phyloP scores from a whole-genome alignment of 1,140 invertebrate species.

The Caenorhabditis remanei region DNA sequence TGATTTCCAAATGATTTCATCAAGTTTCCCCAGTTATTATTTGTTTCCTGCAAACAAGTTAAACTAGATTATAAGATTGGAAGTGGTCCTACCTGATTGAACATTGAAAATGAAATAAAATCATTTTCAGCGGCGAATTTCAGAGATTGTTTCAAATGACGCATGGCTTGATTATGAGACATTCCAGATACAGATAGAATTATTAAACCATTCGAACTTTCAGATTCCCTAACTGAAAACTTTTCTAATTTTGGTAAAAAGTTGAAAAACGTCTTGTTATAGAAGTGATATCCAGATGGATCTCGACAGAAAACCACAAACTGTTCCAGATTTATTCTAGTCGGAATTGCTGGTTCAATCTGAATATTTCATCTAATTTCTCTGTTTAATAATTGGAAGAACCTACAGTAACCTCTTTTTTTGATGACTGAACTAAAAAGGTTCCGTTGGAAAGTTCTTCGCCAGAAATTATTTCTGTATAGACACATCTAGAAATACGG shows the following conservation, averaged over 20 bases:
- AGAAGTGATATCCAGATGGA: constrained; percentile 9
- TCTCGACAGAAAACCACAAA: constrained; percentile 36
- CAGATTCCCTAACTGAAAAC: neutral
- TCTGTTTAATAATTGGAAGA: neutral
- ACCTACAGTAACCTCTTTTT: neutral
- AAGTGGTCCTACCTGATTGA: constrained; percentile 5
- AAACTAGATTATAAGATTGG: neutral
- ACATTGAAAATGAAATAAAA: constrained; percentile 35
- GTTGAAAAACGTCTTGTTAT: constrained; percentile 44
- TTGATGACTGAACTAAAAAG: neutral
- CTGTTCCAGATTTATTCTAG: neutral
- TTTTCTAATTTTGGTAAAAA: neutral
- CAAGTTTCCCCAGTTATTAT: constrained; percentile 9
- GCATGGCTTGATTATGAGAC: constrained; percentile 42
- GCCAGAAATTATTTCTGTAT: neutral
- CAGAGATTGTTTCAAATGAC: neutral
- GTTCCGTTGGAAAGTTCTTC: constrained; percentile 9
- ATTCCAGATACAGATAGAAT: constrained; percentile 8
- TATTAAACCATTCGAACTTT: neutral
- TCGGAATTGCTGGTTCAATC: constrained; percentile 17
- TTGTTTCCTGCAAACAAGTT: neutral
- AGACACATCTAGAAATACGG: constrained; percentile 14
- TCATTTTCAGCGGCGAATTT: neutral
- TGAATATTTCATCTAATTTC: neutral
- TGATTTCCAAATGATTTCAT: neutral